Base-by-base conservation (phyloP, 2,888 invertebrate species). In the Aproaerema taeniolella region DNA sequence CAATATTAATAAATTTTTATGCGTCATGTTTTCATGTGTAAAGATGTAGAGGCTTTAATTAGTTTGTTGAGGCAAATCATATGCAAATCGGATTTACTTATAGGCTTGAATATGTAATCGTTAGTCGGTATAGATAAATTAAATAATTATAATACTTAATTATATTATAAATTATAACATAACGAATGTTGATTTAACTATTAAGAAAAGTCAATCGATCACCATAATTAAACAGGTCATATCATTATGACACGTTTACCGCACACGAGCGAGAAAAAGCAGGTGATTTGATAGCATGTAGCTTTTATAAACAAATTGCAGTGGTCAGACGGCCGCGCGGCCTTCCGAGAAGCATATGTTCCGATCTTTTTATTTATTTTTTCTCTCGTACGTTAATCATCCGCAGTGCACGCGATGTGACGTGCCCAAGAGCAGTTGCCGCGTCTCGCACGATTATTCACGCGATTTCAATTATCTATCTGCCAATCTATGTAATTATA, bases 401-500 rank as follows among this genome's bases (percentile, higher is more conserved):
- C 47, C 42, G 45, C 47, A 45, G 55, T 49, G 52, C 77, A 79
- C 77, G 80, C 80, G 64, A 79, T 65, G 43, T 79, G 61, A 62
- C 79, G 73, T 78, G 77, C 54, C 45, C 43, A 52, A 45, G 53
- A 52, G 53, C 66, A 60, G 59, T 69, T 60, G 67, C 61, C 61
- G 58, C 63, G 60, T 61, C 62, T 56, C 51, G 44, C 42, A 41
- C 58, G 61, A 70, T 72, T 71, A 68, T 76, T 71, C 70, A 69
- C 67, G 69, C 69, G 58, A 69, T 73, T 68, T 70, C 68, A 75
- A 75, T 74, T 70, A 75, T 69, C 64, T 65, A 50, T 60, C 62
- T 49, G 55, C 52, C 62, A 60, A 69, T 70, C 65, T 63, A 52
- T 66, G 61, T 71, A 67, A 70, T 73, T 69, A 67, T 61, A 62